Evolutionary conservation across 2,888 invertebrate species (phyloP).

Genomic region (Congeria kusceri): DNA sequence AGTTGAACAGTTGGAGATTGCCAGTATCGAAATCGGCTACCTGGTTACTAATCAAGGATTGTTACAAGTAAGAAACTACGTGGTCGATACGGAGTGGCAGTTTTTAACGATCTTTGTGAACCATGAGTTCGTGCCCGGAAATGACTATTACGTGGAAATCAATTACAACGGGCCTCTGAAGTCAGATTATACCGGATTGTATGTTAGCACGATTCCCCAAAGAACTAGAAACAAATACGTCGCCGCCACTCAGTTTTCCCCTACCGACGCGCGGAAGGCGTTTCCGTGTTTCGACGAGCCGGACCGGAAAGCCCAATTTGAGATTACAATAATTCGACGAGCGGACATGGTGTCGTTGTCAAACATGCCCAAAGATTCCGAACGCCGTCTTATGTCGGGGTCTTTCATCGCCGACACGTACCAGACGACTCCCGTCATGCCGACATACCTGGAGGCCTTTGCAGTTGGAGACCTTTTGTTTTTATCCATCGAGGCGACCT

Average conservation of each 20-base stretch:
- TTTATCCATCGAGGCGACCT: constrained; percentile 21
- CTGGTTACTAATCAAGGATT: neutral
- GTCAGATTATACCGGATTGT: constrained; percentile 68
- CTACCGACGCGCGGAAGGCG: constrained; percentile 95
- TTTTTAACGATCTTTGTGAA: constrained; percentile 87
- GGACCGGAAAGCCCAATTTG: constrained; percentile 93
- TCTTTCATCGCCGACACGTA: constrained; percentile 90
- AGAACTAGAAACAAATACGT: constrained; percentile 85
- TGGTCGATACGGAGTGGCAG: constrained; percentile 63
- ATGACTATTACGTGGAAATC: constrained; percentile 89
- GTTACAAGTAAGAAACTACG: neutral
- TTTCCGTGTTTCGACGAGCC: constrained; percentile 98
- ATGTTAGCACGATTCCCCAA: constrained; percentile 59
- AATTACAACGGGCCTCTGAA: constrained; percentile 90
- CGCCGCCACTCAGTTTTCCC: constrained; percentile 94
- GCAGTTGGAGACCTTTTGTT: constrained; percentile 82
- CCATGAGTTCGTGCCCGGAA: constrained; percentile 88
- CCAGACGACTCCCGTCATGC: constrained; percentile 89
- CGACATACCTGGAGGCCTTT: constrained; percentile 85
- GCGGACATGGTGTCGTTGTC: constrained; percentile 68
- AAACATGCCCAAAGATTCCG: constrained; percentile 68
- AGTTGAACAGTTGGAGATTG: constrained; percentile 89
- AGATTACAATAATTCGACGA: constrained; percentile 89
- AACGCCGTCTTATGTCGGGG: constrained; percentile 22
- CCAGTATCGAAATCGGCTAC: neutral